These are phyloP conservation scores for Phymastichus coffea DNA, from an alignment of 1,140 invertebrate genomes.

Conservation along the genomic window DNA sequence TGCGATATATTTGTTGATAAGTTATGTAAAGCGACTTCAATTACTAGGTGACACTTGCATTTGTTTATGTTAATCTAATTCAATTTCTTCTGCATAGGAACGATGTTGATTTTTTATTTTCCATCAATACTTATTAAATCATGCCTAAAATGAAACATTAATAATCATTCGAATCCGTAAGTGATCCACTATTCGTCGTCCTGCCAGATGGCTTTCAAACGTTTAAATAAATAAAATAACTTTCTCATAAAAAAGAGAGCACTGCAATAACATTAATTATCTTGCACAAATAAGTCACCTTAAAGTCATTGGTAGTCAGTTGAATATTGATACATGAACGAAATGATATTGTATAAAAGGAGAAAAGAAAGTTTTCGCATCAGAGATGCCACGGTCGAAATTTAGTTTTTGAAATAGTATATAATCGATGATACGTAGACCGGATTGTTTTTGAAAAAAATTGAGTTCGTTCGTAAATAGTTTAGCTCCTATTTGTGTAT, in stretches of 20 bases:
- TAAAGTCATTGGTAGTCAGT: slow-evolving; percentile 30
- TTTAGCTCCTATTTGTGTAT: slow-evolving; percentile 39
- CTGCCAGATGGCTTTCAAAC: too few species aligned
- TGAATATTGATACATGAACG: slow-evolving; percentile 35
- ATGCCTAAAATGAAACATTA: too few species aligned
- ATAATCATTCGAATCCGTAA: too few species aligned
- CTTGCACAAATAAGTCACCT: too few species aligned
- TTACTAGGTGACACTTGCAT: slow-evolving; percentile 34
- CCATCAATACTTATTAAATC: too few species aligned
- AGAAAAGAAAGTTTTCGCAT: background rate
- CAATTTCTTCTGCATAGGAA: too few species aligned
- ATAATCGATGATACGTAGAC: slow-evolving; percentile 34
- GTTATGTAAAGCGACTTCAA: slow-evolving; percentile 27
- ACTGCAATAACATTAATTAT: too few species aligned
- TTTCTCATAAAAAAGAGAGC: too few species aligned
- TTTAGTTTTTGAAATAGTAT: slow-evolving; percentile 23
- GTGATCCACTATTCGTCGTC: too few species aligned
- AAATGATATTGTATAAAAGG: slow-evolving; percentile 33
- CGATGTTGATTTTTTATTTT: too few species aligned
- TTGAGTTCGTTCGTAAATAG: slow-evolving; percentile 44
- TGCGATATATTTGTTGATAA: slow-evolving; percentile 45
- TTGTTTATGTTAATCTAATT: too few species aligned
- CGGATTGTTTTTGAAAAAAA: slow-evolving; percentile 36
- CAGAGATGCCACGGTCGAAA: background rate
- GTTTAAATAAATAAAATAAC: too few species aligned